Evolutionary conservation across 2,113 vertebrate species (phyloP).

Genomic region (Muscicapa adusta): DNA sequence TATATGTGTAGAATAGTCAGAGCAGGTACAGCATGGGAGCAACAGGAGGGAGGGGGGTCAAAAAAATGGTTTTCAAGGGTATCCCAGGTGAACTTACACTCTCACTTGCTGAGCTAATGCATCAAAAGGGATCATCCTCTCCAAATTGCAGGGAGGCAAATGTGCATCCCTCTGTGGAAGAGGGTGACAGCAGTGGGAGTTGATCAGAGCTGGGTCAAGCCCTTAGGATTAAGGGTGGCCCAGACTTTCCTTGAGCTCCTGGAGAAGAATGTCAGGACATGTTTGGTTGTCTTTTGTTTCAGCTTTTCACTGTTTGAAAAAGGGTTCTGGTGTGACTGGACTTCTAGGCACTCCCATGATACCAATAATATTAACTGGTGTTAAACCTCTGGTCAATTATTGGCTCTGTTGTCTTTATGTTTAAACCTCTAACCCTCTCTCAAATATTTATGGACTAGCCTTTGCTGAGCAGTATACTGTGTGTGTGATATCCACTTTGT

Average conservation of each 20-base stretch:
- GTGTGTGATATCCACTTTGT: background rate
- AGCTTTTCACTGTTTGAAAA: background rate
- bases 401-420: background rate
- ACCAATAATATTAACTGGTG: background rate
- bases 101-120: background rate
- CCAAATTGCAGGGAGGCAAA: background rate
- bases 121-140: background rate
- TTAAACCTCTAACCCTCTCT: background rate
- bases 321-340: background rate
- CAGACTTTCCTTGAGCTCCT: background rate
- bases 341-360: background rate
- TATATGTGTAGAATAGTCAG: background rate
- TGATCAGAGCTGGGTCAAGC: background rate
- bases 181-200: background rate
- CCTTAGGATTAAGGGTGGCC: background rate
- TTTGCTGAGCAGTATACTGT: background rate
- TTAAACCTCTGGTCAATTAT: background rate
- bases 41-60: fast-evolving
- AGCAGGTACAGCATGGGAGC: background rate
- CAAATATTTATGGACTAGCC: background rate
- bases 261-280: background rate
- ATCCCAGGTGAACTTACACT: background rate
- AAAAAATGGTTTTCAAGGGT: background rate
- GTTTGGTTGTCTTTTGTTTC: background rate
- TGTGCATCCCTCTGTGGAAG: background rate